Base-by-base conservation (phyloP, 2,113 vertebrate species). In the Columba janthina region DNA sequence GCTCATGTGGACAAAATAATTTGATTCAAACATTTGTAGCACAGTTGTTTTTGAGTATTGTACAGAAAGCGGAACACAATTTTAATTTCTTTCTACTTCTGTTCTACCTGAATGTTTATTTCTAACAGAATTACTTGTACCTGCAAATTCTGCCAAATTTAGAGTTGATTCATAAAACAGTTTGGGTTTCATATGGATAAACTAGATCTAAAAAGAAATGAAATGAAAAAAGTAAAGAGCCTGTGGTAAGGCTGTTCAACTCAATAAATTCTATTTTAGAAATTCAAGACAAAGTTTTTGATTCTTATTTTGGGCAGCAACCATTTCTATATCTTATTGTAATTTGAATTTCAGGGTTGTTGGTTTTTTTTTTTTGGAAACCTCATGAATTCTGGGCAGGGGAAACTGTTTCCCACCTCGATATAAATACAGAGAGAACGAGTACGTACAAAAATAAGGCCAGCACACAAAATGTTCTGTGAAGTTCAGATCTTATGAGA, bases 341-440 rank as follows among this genome's bases (percentile, higher is more conserved):
- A 50, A 58, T 79, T 40, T 46, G 10, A 38, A 29, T 79, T 75
- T 75, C 53, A 42, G 7, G 1, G 2, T n/a, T 50, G 18, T 42
- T 42, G 42, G 16, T 13, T 13, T 42, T 42, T 42, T 42, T 17
- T 42, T 44, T 64, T 79, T 72, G 36, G 16, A 69, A 69, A 31
- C 46, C 5, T 88, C 73, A 8, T 0, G 2, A 69, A 12, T 79
- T 70, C 16, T 70, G 25, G 10, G 12, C n/a, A 53, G 24, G 21
- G 9, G 54, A n/a, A 62, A 22, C 50, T 44, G 10, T 57, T 93
- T 88, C 18, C 24, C 2, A 65, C 44, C 28, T 61, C 0, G 0
- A 5, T 54, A 57, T 36, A 77, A 70, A 22, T 38, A 26, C 6
- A 48, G 65, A 54, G 36, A n/a, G 50, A 61, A 17, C n/a, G 46